A percentile compares a stretch with the other conserved stretches of the same genome.
Conservation (phyloP, 2,113 vertebrate genomes). For the Ellobius talpinus region DNA sequence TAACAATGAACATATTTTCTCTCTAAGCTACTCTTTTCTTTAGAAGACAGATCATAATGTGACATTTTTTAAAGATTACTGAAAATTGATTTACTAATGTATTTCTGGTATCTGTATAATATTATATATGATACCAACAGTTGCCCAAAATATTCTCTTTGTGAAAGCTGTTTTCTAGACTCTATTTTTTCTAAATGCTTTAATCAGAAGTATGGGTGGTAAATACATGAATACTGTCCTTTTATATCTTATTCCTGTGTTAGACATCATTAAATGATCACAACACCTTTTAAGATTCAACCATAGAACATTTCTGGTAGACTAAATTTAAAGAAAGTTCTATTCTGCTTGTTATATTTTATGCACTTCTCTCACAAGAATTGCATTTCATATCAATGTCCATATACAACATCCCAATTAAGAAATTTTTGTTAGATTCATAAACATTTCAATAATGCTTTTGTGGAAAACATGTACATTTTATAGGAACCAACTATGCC, state of each 20-base stretch:
- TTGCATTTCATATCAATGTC: neutral
- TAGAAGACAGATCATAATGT: neutral
- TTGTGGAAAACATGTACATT: neutral
- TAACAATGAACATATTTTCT: neutral
- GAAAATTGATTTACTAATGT: neutral
- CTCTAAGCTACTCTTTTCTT: neutral
- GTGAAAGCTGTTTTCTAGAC: neutral
- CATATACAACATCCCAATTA: neutral
- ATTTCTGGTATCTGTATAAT: neutral
- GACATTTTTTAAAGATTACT: neutral
- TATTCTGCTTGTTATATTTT: conserved; percentile 2
- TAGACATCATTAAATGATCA: conserved; percentile 39
- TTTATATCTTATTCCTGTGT: neutral
- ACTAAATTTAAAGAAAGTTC: neutral
- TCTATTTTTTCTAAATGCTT: neutral
- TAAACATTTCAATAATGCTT: neutral
- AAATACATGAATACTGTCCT: neutral
- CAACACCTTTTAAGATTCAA: neutral
- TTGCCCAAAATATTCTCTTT: neutral
- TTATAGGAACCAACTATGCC: neutral
- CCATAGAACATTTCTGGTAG: neutral
- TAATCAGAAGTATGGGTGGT: neutral
- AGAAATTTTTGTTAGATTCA: neutral
- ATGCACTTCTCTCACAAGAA: neutral
- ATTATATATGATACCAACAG: neutral